Percentiles rank a stretch among this genome's conserved stretches.
phyloP scores from a whole-genome alignment of 2,113 vertebrate genomes.

The Equus quagga region DNA sequence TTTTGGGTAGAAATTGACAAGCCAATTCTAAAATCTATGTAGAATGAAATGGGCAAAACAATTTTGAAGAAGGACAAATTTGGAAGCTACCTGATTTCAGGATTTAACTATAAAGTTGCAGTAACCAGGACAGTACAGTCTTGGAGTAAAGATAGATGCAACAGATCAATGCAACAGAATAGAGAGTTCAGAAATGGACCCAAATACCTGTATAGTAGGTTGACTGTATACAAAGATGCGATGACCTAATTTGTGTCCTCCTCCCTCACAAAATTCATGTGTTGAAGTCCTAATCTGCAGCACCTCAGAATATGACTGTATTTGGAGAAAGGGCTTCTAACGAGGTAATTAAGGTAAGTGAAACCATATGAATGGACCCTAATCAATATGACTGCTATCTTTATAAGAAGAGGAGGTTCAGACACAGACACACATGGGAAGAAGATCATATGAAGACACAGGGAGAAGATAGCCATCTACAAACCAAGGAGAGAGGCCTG shows the following conservation, averaged over 20 bases:
- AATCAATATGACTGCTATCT: background rate
- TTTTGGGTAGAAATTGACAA: background rate
- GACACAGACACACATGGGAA: no score
- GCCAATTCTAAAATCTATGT: background rate
- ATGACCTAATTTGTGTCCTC: background rate
- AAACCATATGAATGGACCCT: background rate
- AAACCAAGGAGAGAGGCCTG: no score
- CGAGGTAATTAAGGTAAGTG: background rate
- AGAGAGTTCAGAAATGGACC: background rate
- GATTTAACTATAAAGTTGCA: background rate
- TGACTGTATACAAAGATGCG: background rate
- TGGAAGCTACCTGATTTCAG: no score
- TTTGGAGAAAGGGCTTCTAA: background rate
- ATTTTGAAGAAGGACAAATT: background rate
- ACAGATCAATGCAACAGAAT: background rate
- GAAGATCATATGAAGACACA: no score
- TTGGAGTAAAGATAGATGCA: background rate
- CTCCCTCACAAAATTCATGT: background rate
- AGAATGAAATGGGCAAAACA: background rate
- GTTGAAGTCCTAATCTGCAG: background rate
- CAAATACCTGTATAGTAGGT: background rate
- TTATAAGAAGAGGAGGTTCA: no score
- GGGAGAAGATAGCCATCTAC: no score
- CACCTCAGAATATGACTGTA: background rate
- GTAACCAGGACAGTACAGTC: background rate